Base-by-base conservation (phyloP, 2,888 invertebrate species). In the Phyto melanocephala region DNA sequence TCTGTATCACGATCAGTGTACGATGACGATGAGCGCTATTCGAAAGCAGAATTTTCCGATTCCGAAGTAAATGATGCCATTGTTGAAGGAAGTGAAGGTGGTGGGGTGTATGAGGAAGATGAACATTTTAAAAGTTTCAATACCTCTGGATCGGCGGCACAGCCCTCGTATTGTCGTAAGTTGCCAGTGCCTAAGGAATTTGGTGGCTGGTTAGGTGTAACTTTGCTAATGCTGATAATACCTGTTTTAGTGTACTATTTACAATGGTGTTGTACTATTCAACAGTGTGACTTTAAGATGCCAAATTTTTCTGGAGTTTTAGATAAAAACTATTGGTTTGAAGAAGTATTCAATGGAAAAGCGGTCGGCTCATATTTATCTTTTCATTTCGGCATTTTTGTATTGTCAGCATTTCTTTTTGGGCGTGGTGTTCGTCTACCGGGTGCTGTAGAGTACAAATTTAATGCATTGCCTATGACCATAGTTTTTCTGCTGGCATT, bases 21-120 rank as follows among this genome's bases (percentile, higher is more conserved):
- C 62, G 91, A 90, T 22, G 75, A 67, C 11, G 91, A 91, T 76
- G 90, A 89, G 22, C 88, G 88, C 71, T 89, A 88, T 54, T 90
- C 89, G 1, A 89, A 89, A 77, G 88, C 87, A 86, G 82, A 89
- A 87, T 84, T 90, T 88, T 17, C 87, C 81, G 75, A 87, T 84
- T 75, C 87, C 81, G 83, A 85, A 71, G 17, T 35, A n/a, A 74
- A 78, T 47, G 80, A 74, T 8, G 84, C 68, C 7, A 45, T 72
- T 17, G 42, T 17, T 5, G 80, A 74, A n/a, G 84, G 75, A 52
- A 76, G 78, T 40, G 80, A 71, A 28, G 72, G 83, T 76, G n/a
- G n/a, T n/a, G 33, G 81, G 47, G 22, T 54, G 4, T 85, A 86
- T 1, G 86, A 88, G 0, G 85, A 87, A 2, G 80, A 82, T 22